Evolutionary conservation across 2,888 invertebrate species (phyloP).

Genomic region (Meliscaeva auricollis): DNA sequence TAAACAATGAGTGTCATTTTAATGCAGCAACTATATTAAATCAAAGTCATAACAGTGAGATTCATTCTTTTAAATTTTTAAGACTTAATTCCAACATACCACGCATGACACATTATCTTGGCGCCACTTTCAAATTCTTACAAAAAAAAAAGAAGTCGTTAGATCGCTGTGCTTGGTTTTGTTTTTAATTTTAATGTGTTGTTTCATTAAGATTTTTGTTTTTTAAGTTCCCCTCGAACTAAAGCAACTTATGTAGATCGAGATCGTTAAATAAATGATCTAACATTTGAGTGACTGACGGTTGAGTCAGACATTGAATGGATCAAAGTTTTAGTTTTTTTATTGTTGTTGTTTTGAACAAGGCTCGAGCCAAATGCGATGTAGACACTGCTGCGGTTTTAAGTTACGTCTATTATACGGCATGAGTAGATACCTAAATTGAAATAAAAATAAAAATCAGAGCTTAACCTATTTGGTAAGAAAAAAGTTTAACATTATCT

Average conservation of each 20-base stretch:
- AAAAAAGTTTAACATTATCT: slow-evolving; percentile 35
- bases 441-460: background rate
- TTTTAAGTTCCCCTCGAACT: slow-evolving; percentile 26
- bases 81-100: slow-evolving; percentile 60
- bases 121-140: slow-evolving; percentile 72
- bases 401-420: slow-evolving; percentile 45
- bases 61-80: slow-evolving; percentile 57
- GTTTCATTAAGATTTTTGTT: slow-evolving; percentile 14
- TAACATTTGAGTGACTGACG: slow-evolving; percentile 67
- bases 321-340: slow-evolving; percentile 37
- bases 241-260: slow-evolving; percentile 56
- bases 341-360: background rate
- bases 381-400: slow-evolving; percentile 61
- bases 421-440: background rate
- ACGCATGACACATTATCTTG: slow-evolving; percentile 72
- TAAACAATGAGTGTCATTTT: too few relatives aligned
- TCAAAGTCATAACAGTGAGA: slow-evolving; percentile 58
- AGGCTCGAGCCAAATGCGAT: slow-evolving; percentile 30
- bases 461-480: slow-evolving; percentile 7
- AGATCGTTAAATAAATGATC: slow-evolving; percentile 74
- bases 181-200: slow-evolving; percentile 49
- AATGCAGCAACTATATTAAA: slow-evolving; percentile 7
- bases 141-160: slow-evolving; percentile 52
- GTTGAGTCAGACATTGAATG: slow-evolving; percentile 59
- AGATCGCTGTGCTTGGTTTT: slow-evolving; percentile 32